Evolutionary conservation across 2,797 vertebrate species (phyloP).

Genomic region (Tenualosa thibaudeaui): DNA sequence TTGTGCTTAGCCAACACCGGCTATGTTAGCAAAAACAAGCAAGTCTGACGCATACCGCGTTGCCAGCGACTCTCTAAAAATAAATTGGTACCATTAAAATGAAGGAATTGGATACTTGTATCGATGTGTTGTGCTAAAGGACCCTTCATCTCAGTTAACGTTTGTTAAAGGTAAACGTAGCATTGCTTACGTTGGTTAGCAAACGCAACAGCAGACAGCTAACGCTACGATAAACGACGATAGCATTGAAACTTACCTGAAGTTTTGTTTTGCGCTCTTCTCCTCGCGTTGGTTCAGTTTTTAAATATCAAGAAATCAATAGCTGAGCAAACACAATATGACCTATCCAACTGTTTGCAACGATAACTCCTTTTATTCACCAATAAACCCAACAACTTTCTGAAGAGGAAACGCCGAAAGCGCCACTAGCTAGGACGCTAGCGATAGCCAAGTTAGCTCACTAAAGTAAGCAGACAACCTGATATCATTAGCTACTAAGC

Average conservation of each 20-base stretch:
- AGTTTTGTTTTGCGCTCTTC: background rate
- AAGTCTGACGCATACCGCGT: background rate
- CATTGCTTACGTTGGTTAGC: too few species aligned
- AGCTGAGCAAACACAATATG: background rate
- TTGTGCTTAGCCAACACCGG: background rate
- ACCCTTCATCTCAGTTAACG: background rate
- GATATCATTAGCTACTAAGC: background rate
- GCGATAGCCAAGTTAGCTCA: slow-evolving; percentile 22
- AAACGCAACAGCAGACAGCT: too few species aligned
- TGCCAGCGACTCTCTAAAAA: background rate
- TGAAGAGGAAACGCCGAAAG: background rate
- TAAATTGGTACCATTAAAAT: too few species aligned
- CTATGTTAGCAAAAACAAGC: background rate
- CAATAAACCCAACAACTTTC: slow-evolving; percentile 14
- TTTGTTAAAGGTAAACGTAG: background rate
- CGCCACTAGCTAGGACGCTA: slow-evolving; percentile 51
- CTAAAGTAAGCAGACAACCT: background rate
- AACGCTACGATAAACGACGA: background rate
- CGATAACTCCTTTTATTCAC: background rate
- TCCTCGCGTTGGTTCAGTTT: background rate
- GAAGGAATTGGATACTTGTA: background rate
- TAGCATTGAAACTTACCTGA: slow-evolving; percentile 15
- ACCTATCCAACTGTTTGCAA: background rate
- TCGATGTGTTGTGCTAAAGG: background rate
- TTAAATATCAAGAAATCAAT: too few species aligned